Evolutionary conservation across 2,888 invertebrate species (phyloP).

Genomic region (Abscondita cerata): DNA sequence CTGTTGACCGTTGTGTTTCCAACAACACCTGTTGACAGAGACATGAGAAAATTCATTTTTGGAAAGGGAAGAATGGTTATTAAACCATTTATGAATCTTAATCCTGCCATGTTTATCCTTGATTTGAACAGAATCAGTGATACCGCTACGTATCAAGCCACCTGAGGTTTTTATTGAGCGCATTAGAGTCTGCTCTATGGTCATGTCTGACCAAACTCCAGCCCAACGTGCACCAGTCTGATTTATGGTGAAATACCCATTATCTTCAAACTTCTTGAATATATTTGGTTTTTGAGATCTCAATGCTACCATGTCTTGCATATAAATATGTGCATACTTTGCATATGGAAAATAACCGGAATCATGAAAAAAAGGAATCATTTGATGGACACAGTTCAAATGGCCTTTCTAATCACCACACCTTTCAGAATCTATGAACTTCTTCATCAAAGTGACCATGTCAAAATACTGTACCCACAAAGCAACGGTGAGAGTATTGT

Average conservation of each 20-base stretch:
- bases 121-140: not conserved
- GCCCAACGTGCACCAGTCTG: not conserved
- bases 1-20: not conserved
- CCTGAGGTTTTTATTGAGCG: not conserved
- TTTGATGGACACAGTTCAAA: conserved; percentile 29
- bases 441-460: conserved; percentile 4
- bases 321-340: conserved; percentile 43
- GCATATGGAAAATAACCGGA: conserved; percentile 51
- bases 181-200: not conserved
- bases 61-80: not conserved
- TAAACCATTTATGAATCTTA: not conserved
- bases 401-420: not conserved
- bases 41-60: not conserved
- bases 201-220: conserved; percentile 5
- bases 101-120: not conserved
- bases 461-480: conserved; percentile 13
- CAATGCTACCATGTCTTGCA: conserved; percentile 50
- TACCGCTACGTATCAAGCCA: not conserved
- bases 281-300: not conserved
- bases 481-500: not conserved
- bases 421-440: not conserved
- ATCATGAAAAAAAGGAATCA: conserved; percentile 52
- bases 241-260: not conserved
- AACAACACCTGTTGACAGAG: not conserved
- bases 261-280: not conserved